Evolutionary conservation across 2,888 invertebrate genomes (phyloP), one percentile per base, ranked within the genome.

Genomic region (Lepidocyrtinus sp.): DNA sequence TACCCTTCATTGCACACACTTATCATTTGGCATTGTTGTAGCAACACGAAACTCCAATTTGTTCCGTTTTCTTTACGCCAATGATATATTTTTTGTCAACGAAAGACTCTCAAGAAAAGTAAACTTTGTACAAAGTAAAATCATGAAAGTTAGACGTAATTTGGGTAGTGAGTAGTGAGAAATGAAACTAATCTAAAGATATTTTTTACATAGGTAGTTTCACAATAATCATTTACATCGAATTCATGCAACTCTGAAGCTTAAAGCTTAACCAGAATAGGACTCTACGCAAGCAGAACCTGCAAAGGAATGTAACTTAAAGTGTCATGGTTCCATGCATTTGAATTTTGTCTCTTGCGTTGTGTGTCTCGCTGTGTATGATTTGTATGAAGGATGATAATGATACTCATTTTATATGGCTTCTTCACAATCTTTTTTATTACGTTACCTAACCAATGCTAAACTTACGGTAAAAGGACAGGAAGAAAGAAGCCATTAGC

Each of bases 261-360:
- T 50, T 50, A 17, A 50, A n/a, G 50, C 12, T 50, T 17, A 50
- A 7, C 2, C 2, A 17, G 17, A 5, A 12, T 2, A 50, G 5
- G 50, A 50, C 64, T 50, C 69, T 63, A 75, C 75, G 72, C 61
- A 72, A 68, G 68, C 73, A 68, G 73, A 78, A 73, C 69, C 68
- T 78, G 17, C 5, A 1, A 50, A 50, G 50, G 12, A 36, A 5
- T 72, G 72, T 67, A 72, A 72, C 45, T 63, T n/a, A 50, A 50
- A 50, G 72, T 73, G 73, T 78, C 78, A 78, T 69, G 73, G 68
- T 62, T 78, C 68, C 78, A 68, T 73, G 63, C 73, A 68, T 68
- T 36, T 62, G 15, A 17, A 50, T 50, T 12, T 12, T 50, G 36
- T 50, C n/a, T n/a, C n/a, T n/a, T n/a, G n/a, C n/a, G n/a, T n/a